These are phyloP conservation scores for Sarcophaga caerulescens DNA, from an alignment of 2,888 invertebrate species.

Conservation along the genomic window DNA sequence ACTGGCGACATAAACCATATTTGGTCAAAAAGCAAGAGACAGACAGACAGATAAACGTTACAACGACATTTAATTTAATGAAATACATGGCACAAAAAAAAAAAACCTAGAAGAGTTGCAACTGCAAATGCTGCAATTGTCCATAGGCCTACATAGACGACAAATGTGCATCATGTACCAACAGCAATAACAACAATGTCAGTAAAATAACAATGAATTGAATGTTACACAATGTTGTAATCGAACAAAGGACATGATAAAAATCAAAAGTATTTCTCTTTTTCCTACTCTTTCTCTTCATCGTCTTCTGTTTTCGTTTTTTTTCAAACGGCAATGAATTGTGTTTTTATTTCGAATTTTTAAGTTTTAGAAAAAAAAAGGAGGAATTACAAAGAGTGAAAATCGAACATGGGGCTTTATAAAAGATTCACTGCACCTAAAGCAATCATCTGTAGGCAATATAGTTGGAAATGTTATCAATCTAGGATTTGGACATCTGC, in stretches of 20 bases:
- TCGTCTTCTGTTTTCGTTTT: neutral
- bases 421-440: no score
- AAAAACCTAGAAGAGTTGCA: constrained; percentile 15
- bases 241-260: constrained; percentile 67
- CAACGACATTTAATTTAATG: constrained; percentile 58
- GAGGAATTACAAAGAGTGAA: no score
- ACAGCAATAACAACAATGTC: constrained; percentile 22
- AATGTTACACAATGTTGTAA: constrained; percentile 66
- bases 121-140: constrained; percentile 47
- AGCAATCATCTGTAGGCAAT: no score
- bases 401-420: no score
- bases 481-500: no score
- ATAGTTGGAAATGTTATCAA: no score
- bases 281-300: neutral
- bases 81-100: constrained; percentile 27
- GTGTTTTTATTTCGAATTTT: no score
- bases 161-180: constrained; percentile 39
- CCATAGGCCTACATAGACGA: constrained; percentile 55
- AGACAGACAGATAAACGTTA: constrained; percentile 40
- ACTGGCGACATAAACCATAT: constrained; percentile 69
- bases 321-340: no score
- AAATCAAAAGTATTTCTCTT: constrained; percentile 61
- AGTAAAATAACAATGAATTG: constrained; percentile 51
- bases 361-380: no score
- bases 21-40: constrained; percentile 57